Conservation (phyloP, 2,888 invertebrate genomes). For the Heliconius charithonia region DNA sequence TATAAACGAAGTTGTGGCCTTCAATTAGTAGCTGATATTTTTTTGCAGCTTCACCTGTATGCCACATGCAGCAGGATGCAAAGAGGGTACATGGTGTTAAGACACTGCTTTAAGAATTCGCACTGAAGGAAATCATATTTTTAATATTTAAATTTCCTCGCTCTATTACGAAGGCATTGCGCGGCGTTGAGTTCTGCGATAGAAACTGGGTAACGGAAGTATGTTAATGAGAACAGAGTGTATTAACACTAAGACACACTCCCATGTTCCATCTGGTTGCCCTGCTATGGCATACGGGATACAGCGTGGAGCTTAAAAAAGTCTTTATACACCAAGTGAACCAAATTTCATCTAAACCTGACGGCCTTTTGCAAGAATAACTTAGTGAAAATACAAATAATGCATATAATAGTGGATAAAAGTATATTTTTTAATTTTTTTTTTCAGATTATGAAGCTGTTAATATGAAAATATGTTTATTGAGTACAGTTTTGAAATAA, state of each 20-base stretch:
- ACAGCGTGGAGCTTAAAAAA: neutral
- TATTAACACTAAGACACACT: neutral
- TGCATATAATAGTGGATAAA: too few species aligned
- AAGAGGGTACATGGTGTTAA: neutral
- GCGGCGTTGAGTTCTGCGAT: neutral
- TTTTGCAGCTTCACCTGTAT: too few species aligned
- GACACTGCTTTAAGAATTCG: neutral
- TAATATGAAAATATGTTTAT: constrained; percentile 51
- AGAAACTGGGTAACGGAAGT: too few species aligned
- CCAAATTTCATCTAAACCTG: too few species aligned
- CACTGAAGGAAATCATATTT: neutral
- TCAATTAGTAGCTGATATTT: too few species aligned
- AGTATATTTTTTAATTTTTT: neutral
- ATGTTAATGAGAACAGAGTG: neutral
- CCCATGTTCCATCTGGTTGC: neutral
- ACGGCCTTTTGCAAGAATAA: too few species aligned
- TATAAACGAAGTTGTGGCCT: too few species aligned
- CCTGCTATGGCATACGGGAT: neutral
- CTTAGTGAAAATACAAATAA: too few species aligned
- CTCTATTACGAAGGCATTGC: neutral
- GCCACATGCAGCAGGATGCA: too few species aligned
- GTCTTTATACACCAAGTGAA: too few species aligned
- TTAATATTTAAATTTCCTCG: neutral
- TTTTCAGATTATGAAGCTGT: constrained; percentile 60
- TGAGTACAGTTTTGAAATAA: neutral